Evolutionary conservation across 2,797 vertebrate species (phyloP), one percentile per base, ranked within the genome.

Genomic region (Chelonia mydas): DNA sequence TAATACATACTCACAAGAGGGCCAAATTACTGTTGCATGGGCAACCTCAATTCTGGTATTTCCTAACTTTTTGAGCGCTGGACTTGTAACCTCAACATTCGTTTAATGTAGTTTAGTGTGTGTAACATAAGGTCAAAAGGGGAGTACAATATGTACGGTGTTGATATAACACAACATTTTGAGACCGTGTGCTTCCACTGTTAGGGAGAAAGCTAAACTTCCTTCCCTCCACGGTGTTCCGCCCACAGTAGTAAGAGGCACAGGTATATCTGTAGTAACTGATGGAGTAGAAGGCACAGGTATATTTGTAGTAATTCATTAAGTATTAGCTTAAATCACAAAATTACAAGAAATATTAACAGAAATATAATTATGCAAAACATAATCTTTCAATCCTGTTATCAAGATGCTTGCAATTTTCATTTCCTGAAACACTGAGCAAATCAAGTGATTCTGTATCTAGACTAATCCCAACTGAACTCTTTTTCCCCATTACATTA

Each of bases 291-390:
- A 87, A 93, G 72, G 50, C 5, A 49, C 50, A 82, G 53, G 57
- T 33, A 61, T 3, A 80, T 10, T 33, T 8, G 50, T 27, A 79
- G 0, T 5, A 76, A 90, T 51, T 87, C 2, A 86, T 9, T 5
- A 96, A 53, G 84, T 90, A 91, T 74, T 80, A 84, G 17, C 8
- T 0, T 84, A 65, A 0, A 0, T 49, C 13, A 65, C 41, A 87
- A 95, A 91, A 77, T 15, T 91, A 91, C 33, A 94, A 92, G 61
- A 81, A 86, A 81, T 86, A 83, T 8, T 86, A 89, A 50, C 3
- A 88, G 13, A 49, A 88, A 55, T 27, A 5, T 61, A 95, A 94
- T 61, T 78, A 83, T 78, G 86, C 16, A 25, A 41, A 25, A 1
- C 61, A n/a, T n/a, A 76, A 83, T 85, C 45, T 83, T 61, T 81